phyloP scores from a whole-genome alignment of 2,888 invertebrate species.

The Stenotaenia linearis region DNA sequence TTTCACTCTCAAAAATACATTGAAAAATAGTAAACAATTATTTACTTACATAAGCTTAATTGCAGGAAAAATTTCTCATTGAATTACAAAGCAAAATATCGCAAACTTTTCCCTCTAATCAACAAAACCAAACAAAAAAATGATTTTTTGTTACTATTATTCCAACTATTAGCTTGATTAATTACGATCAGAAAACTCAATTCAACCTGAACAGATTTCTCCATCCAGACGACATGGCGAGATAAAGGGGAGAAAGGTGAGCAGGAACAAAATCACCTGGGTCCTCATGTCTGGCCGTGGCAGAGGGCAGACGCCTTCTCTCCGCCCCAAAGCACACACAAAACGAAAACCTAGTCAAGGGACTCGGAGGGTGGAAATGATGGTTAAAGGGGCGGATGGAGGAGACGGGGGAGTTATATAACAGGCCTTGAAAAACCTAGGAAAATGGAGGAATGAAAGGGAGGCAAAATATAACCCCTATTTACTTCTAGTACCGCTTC shows the following conservation, averaged over 20 bases:
- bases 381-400: background rate
- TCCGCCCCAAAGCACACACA: slow-evolving; percentile 4
- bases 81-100: no score
- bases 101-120: no score
- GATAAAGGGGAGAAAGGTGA: slow-evolving; percentile 4
- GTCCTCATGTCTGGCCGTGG: background rate
- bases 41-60: no score
- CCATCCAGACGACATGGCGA: background rate
- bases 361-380: background rate
- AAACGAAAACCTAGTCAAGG: slow-evolving; percentile 5
- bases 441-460: background rate
- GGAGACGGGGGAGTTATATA: slow-evolving; percentile 9
- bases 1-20: no score
- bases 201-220: background rate
- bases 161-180: no score
- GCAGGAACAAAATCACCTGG: background rate
- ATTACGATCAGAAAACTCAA: background rate
- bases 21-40: no score
- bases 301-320: slow-evolving; percentile 1
- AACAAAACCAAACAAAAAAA: no score
- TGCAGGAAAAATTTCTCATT: no score
- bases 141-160: no score
- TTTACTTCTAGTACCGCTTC: background rate
- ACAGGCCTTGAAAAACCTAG: background rate
- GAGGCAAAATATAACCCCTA: background rate